Conservation (phyloP, 2,888 invertebrate genomes). For the Drosophila meridiana region DNA sequence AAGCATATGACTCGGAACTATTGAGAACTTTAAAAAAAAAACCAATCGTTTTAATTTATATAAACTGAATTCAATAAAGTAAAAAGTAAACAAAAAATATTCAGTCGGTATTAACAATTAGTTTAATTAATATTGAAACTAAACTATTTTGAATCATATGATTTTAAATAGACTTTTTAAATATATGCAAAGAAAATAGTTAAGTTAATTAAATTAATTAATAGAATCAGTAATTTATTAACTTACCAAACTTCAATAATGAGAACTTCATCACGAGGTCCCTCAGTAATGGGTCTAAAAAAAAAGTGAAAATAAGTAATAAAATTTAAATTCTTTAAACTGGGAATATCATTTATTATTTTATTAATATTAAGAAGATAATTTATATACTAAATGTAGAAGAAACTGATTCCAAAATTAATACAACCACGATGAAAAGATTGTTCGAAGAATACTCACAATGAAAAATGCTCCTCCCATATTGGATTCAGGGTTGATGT, state of each 20-base stretch:
- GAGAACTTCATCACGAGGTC: slow-evolving; percentile 90
- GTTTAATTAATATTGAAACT: not conserved
- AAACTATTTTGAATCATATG: not conserved
- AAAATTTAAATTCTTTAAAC: not conserved
- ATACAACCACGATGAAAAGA: no score
- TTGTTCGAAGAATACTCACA: slow-evolving; percentile 83
- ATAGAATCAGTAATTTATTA: not conserved
- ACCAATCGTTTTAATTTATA: no score
- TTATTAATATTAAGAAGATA: no score
- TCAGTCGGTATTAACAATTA: not conserved
- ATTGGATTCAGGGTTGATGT: slow-evolving; percentile 94
- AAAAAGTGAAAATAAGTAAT: not conserved
- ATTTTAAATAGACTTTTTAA: not conserved
- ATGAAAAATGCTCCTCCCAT: slow-evolving; percentile 99
- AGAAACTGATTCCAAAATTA: not conserved
- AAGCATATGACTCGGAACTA: not conserved
- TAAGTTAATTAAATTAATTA: not conserved
- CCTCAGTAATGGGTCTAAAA: slow-evolving; percentile 88
- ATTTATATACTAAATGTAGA: not conserved
- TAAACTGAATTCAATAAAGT: not conserved
- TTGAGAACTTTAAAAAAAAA: not conserved
- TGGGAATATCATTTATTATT: not conserved
- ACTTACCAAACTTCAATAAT: slow-evolving; percentile 91
- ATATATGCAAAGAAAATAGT: no score
- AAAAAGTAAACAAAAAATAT: no score